Percentiles rank a stretch among this genome's conserved stretches.
Evolutionary conservation across 2,113 vertebrate species (phyloP).

Genomic region (Cyanistes caeruleus): DNA sequence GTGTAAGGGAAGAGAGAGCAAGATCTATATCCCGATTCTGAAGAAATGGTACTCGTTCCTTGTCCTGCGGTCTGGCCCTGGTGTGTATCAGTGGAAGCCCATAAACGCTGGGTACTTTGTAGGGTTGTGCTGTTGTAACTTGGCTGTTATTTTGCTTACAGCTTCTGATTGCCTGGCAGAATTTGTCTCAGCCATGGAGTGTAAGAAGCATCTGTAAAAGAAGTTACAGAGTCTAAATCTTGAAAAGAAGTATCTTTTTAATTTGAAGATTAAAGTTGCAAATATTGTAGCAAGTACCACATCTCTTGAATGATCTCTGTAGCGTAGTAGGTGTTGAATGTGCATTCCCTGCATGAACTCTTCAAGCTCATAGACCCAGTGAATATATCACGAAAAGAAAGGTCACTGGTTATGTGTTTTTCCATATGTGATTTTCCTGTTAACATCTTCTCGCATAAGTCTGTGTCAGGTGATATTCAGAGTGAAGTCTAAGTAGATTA

Average conservation of each 20-base stretch:
- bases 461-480: background rate
- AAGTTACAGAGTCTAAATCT: background rate
- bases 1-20: background rate
- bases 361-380: background rate
- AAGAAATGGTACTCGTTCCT: background rate
- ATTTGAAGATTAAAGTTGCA: background rate
- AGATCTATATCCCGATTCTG: rapidly evolving
- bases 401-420: background rate
- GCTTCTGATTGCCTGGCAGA: background rate
- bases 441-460: background rate
- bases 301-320: background rate
- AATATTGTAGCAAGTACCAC: background rate
- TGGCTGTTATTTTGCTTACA: background rate
- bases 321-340: background rate
- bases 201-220: background rate
- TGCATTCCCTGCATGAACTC: background rate
- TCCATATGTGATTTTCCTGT: background rate
- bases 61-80: background rate
- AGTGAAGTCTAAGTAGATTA: background rate
- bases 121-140: background rate
- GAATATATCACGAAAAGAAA: background rate
- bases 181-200: background rate
- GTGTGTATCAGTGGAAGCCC: rapidly evolving
- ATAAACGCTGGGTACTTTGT: background rate
- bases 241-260: background rate